Evolutionary conservation across 2,797 vertebrate species (phyloP), one percentile per base, ranked within the genome.

Genomic region (Cercopithecus petaurista): DNA sequence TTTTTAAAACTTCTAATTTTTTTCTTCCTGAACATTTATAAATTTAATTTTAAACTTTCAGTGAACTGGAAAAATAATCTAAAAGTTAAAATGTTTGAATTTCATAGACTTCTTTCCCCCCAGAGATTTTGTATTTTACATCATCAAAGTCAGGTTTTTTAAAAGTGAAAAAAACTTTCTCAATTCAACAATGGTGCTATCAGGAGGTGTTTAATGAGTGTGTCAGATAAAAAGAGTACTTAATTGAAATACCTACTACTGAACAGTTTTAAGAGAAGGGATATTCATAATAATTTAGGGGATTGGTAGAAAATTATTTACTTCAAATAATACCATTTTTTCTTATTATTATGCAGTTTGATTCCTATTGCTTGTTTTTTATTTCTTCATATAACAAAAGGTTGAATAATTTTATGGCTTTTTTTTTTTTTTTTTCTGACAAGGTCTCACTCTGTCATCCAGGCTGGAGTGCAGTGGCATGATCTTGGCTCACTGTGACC

Each of bases 131-230:
- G 28, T 72, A 87, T 86, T 97, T 97, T 94, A 73, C 72, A 92
- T 95, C 61, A 91, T 96, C 26, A 77, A 89, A 93, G 26, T 89
- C 93, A 94, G 85, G 0, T 52, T 96, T 93, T 96, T 94, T 93
- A 14, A 30, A 89, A 39, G 41, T 26, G 75, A 94, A 95, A 98
- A 98, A 48, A 94, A 14, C 90, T 95, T 92, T 96, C 86, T 95
- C 77, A 97, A 70, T 95, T 90, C 46, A 96, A 64, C 30, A 88
- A 14, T 77, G 72, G 11, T 86, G 2, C 39, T 59, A 97, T 83
- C 97, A 98, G 88, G 88, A 96, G 77, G 30, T 96, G 17, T 48
- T 96, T 46, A 52, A 52, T 57, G 61, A 98, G 87, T 26, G 86
- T 48, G n/a, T 48, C 64, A 97, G 57, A 79, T 72, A 72, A 85